Base-by-base conservation (phyloP, 2,888 invertebrate genomes). In the Trichopria drosophilae region DNA sequence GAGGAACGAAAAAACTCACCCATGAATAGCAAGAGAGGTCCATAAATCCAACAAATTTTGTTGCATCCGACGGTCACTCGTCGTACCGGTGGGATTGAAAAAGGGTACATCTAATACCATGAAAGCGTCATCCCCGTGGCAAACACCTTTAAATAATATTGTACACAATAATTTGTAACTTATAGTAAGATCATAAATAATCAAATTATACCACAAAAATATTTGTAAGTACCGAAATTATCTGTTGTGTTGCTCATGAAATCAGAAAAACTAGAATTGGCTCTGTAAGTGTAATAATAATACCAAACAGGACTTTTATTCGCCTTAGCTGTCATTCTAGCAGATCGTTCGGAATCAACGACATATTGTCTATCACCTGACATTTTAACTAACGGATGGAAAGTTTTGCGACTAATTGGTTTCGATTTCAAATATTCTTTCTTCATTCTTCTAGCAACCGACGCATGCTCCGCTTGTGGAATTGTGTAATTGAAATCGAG, bases 361-460 rank as follows among this genome's bases (percentile, higher is more conserved):
- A 78, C 72, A 66, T 87, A 88, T 1, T 85, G 72, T 7, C 86
- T 76, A 69, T 88, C 88, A 0, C 85, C 79, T 1, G 86, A 76
- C 62, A 87, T 81, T 77, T 84, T 71, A 1, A 86, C 76, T 62
- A 87, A 80, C 77, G 84, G 71, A n/a, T 66, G 60, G 4, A 72
- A 13, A n/a, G 49, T n/a, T n/a, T 59, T 51, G 50, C 72, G 76
- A 12, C 78, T 75, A 50, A 85, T 79, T 0, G 78, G 71, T 41
- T 79, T 77, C 6, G 77, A 71, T 24, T 77, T 76, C 28, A 86
- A 73, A 64, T 85, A 85, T 45, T 80, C 78, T 20, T 80, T 65
- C 49, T 79, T 81, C 60, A 84, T 82, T 62, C 79, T 77, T 23
- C 73, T 71, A 0, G 82, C 79, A 0, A 82, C 78, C 0, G 72